phyloP scores from a whole-genome alignment of 2,797 vertebrate species.

The Yasuhikotakia modesta region DNA sequence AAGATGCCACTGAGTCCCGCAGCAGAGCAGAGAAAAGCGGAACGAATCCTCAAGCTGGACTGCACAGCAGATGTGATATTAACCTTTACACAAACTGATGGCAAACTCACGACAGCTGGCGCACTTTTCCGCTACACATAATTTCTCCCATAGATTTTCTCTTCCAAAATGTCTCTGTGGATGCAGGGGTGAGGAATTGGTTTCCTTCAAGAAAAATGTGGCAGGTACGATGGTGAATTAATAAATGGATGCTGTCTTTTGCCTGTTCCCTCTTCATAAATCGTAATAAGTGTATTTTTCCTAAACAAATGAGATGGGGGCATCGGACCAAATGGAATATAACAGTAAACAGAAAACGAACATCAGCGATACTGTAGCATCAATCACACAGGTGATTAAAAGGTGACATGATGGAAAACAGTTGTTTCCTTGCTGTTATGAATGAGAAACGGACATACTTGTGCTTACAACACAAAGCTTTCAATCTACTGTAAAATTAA shows the following conservation, averaged over 20 bases:
- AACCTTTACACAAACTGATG: constrained; percentile 54
- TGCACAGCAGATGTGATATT: constrained; percentile 58
- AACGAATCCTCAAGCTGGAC: constrained; percentile 50
- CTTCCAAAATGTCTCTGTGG: constrained; percentile 34
- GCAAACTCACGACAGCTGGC: constrained; percentile 50
- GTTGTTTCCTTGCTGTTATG: background rate
- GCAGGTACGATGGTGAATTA: constrained; percentile 25
- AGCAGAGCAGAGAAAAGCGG: constrained; percentile 44
- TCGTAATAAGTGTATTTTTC: constrained; percentile 3
- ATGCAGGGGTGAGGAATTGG: constrained; percentile 27
- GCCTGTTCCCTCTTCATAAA: constrained; percentile 11
- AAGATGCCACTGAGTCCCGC: constrained; percentile 45
- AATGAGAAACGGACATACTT: too few species aligned
- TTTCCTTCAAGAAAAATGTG: constrained; percentile 12
- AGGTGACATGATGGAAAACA: background rate
- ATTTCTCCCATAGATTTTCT: constrained; percentile 42
- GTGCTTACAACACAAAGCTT: too few species aligned
- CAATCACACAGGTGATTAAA: background rate
- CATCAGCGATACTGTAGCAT: background rate
- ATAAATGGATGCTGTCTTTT: constrained; percentile 13
- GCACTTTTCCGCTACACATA: constrained; percentile 45
- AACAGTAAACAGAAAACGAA: constrained; percentile 25
- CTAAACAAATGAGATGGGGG: constrained; percentile 15
- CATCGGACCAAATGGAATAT: constrained; percentile 19
- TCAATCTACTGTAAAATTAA: too few species aligned